phyloP scores from a whole-genome alignment of 2,113 vertebrate species.

The Ciconia stormi region DNA sequence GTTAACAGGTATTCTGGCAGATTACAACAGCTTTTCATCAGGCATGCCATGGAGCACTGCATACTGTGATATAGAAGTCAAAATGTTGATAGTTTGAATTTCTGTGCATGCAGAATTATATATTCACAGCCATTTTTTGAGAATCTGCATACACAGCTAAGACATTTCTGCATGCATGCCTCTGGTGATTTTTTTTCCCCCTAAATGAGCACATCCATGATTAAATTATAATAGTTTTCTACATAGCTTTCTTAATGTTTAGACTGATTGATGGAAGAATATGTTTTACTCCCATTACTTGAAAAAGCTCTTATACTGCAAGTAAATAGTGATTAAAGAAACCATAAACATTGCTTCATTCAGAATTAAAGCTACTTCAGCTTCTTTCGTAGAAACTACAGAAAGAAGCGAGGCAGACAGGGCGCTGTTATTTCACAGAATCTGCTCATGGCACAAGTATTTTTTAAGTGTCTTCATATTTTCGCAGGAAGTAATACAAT shows the following conservation, averaged over 20 bases:
- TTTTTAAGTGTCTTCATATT: neutral
- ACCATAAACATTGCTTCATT: constrained; percentile 11
- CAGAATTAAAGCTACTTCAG: constrained; percentile 21
- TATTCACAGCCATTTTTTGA: neutral
- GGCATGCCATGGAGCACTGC: neutral
- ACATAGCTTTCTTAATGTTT: constrained; percentile 1
- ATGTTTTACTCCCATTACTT: constrained; percentile 9
- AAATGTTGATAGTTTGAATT: neutral
- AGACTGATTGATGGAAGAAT: neutral
- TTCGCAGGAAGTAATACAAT: neutral
- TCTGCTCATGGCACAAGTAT: neutral
- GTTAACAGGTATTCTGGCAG: neutral
- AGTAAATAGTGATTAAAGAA: constrained; percentile 57
- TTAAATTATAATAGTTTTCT: constrained; percentile 30
- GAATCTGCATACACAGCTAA: neutral
- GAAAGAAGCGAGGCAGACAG: neutral
- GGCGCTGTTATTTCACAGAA: neutral
- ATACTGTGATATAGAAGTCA: neutral
- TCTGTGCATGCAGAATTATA: neutral
- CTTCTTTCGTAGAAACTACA: neutral
- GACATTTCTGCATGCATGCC: neutral
- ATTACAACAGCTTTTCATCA: neutral
- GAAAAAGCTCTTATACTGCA: constrained; percentile 31
- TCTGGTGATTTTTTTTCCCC: neutral
- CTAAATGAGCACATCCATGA: neutral